A percentile compares a stretch with the other conserved stretches of the same genome.
phyloP scores from a whole-genome alignment of 2,888 invertebrate genomes.

The Cybosia mesomella region DNA sequence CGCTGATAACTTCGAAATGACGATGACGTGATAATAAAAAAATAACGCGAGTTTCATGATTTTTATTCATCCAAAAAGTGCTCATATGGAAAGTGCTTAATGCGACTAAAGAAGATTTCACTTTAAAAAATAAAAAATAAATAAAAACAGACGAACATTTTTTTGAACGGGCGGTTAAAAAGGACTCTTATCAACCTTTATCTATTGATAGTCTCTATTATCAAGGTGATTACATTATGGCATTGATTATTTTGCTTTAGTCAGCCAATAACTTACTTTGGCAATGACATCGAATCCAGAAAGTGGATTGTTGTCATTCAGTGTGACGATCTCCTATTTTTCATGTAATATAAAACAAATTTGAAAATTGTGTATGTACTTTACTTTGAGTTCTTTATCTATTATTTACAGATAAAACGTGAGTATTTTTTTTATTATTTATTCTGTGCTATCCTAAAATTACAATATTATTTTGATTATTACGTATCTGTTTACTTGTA shows the following conservation, averaged over 20 bases:
- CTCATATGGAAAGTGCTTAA: too few relatives aligned
- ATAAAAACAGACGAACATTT: too few relatives aligned
- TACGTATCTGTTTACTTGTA: too few relatives aligned
- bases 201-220: not conserved
- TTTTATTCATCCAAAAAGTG: too few relatives aligned
- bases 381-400: not conserved
- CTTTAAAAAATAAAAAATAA: too few relatives aligned
- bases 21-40: too few relatives aligned
- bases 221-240: not conserved
- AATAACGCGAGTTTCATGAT: too few relatives aligned
- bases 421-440: not conserved
- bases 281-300: not conserved
- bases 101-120: too few relatives aligned
- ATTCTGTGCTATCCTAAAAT: not conserved
- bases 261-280: not conserved
- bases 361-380: not conserved
- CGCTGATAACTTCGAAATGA: too few relatives aligned
- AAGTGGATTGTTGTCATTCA: not conserved
- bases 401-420: not conserved
- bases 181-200: not conserved
- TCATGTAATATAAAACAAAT: not conserved
- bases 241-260: not conserved
- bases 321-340: not conserved
- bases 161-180: too few relatives aligned
- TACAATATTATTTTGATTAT: too few relatives aligned